Conservation (phyloP, 2,797 vertebrate species). For the Cossypha heuglini region DNA sequence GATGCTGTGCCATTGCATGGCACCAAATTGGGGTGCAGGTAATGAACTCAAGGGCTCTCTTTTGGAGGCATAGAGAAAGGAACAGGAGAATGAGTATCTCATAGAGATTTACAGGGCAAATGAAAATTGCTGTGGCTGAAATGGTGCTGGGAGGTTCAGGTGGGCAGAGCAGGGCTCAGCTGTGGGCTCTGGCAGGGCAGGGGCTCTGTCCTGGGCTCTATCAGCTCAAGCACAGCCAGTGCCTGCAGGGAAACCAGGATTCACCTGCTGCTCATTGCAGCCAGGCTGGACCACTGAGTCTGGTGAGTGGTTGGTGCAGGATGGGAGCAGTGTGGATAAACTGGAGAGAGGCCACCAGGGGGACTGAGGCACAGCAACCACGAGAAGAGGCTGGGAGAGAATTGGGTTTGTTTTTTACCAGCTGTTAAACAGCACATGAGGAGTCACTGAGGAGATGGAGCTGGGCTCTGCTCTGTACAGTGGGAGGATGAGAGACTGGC, state of each 20-base stretch:
- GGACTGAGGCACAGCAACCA: neutral
- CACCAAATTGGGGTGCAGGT: too few species aligned
- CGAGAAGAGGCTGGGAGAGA: neutral
- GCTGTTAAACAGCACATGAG: neutral
- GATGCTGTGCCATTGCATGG: accelerated
- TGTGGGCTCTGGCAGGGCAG: too few species aligned
- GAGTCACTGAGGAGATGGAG: neutral
- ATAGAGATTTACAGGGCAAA: neutral
- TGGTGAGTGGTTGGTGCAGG: neutral
- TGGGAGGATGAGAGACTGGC: neutral
- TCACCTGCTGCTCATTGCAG: neutral
- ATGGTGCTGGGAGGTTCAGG: neutral
- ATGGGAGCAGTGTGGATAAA: neutral
- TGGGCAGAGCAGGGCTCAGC: neutral
- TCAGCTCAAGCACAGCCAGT: neutral
- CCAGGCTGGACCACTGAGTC: accelerated
- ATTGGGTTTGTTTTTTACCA: accelerated
- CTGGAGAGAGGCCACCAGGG: too few species aligned
- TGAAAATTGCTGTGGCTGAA: neutral
- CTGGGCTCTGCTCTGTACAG: neutral
- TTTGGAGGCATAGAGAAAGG: accelerated
- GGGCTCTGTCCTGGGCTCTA: neutral
- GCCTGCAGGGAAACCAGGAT: neutral
- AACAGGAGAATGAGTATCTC: neutral
- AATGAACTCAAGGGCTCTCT: neutral